These are phyloP conservation scores for Corbicula japonica DNA, from an alignment of 2,888 invertebrate genomes.

Conservation along the genomic window DNA sequence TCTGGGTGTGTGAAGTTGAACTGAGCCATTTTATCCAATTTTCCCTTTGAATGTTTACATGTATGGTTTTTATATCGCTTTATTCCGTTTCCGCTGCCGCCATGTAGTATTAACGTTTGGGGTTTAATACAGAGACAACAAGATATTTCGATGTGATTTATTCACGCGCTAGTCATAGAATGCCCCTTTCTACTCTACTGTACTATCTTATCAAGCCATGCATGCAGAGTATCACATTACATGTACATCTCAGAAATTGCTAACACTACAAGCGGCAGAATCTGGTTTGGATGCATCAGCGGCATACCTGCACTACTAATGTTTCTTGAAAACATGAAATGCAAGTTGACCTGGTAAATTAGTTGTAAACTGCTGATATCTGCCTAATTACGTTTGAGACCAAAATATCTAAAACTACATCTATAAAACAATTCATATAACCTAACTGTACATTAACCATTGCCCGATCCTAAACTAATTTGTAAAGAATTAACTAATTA, in stretches of 20 bases:
- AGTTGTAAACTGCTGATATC: too few relatives aligned
- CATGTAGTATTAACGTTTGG: slow-evolving; percentile 2
- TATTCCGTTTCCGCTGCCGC: background rate
- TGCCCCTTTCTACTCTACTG: background rate
- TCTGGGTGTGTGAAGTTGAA: slow-evolving; percentile 20
- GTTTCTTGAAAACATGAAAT: too few relatives aligned
- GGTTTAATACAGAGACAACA: background rate
- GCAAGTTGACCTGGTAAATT: too few relatives aligned
- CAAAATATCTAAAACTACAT: too few relatives aligned
- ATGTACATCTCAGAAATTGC: slow-evolving; percentile 1
- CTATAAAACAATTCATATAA: too few relatives aligned
- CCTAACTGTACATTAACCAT: too few relatives aligned
- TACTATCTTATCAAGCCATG: background rate
- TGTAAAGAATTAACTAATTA: too few relatives aligned
- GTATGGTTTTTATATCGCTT: background rate
- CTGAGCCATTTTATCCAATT: slow-evolving; percentile 14
- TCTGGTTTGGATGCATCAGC: too few relatives aligned
- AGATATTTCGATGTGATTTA: slow-evolving; percentile 8
- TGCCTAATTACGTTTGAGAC: too few relatives aligned
- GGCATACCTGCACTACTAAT: too few relatives aligned
- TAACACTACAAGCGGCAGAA: slow-evolving; percentile 2
- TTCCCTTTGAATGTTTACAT: background rate
- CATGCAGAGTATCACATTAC: background rate
- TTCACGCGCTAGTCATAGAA: background rate
- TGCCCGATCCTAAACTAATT: too few relatives aligned